Percentiles rank a stretch among this genome's conserved stretches.
Evolutionary conservation across 2,113 vertebrate genomes (phyloP).

Genomic region (Erythrocercus mccallii): DNA sequence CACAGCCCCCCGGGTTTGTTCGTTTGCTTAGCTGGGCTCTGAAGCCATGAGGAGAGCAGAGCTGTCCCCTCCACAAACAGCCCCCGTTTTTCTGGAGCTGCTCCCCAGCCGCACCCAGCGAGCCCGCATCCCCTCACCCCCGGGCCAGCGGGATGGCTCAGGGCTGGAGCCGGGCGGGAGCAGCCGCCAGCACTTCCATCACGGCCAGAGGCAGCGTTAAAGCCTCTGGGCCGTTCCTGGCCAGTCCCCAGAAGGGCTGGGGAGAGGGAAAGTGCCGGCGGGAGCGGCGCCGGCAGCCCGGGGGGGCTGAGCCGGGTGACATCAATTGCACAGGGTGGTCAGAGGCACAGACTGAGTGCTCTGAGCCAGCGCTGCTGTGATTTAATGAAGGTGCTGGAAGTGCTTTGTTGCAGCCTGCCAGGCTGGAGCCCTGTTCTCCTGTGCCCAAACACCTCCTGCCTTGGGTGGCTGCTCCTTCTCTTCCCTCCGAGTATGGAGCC

Average conservation of each 20-base stretch:
- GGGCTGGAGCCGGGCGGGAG: rapidly evolving
- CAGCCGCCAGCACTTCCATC: neutral
- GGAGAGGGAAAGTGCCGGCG: neutral
- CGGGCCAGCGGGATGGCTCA: rapidly evolving
- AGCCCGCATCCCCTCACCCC: rapidly evolving
- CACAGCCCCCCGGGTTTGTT: neutral
- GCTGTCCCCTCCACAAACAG: neutral
- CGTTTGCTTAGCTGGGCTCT: neutral
- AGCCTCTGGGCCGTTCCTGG: neutral
- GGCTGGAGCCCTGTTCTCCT: neutral
- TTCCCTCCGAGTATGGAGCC: neutral
- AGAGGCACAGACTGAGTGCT: neutral
- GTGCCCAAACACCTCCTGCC: neutral
- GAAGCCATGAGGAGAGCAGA: neutral
- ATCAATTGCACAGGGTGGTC: neutral
- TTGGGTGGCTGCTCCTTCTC: neutral
- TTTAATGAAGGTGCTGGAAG: neutral
- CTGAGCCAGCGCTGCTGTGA: neutral
- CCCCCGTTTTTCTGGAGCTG: neutral
- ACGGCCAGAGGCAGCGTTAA: neutral
- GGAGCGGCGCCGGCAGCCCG: neutral
- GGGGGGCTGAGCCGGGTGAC: neutral
- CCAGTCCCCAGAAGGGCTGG: neutral
- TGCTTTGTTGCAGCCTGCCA: neutral
- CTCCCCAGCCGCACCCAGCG: rapidly evolving